Base-by-base conservation (phyloP, 2,113 vertebrate species). In the Spermophilus dauricus region DNA sequence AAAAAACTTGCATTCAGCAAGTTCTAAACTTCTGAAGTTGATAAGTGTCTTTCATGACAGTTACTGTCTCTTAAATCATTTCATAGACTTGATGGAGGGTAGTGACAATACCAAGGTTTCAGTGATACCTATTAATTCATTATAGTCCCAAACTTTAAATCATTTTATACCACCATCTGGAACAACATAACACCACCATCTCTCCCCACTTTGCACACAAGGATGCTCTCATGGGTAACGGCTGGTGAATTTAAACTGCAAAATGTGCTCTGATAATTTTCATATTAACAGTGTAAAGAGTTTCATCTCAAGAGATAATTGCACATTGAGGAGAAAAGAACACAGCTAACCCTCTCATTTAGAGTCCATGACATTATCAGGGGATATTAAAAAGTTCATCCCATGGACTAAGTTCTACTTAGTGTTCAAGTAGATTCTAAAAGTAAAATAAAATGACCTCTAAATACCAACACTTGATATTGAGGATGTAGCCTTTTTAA, bases 271-370 rank as follows among this genome's bases (percentile, higher is more conserved):
- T 63, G 58, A 75, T 26, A 8, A 17, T 69, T 82, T 87, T 58
- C 70, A 37, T 75, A 70, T 90, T 72, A 81, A 72, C 51, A 65
- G 1, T 65, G 42, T 67, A 85, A 82, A 84, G 18, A 56, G 42
- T 81, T 94, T 94, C 20, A 58, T n/a, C 76, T 73, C 1, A 39
- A 80, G n/a, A 95, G 24, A 85, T 37, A 73, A 94, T 56, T 45
- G 89, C 0, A 78, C 37, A 45, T 34, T 53, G 58, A 65, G 56
- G 89, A 69, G n/a, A 72, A 65, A 80, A 70, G 61, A 39, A 67
- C 6, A 12, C 8, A 84, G 14, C 45, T 69, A 56, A 80, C 3
- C 12, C 10, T 88, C 5, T 96, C 37, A 67, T 51, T n/a, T n/a
- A 86, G 86, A 86, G 16, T 69, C 5, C 18, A 76, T 22, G 4